phyloP scores from a whole-genome alignment of 2,797 vertebrate species.

The Xenops minutus region DNA sequence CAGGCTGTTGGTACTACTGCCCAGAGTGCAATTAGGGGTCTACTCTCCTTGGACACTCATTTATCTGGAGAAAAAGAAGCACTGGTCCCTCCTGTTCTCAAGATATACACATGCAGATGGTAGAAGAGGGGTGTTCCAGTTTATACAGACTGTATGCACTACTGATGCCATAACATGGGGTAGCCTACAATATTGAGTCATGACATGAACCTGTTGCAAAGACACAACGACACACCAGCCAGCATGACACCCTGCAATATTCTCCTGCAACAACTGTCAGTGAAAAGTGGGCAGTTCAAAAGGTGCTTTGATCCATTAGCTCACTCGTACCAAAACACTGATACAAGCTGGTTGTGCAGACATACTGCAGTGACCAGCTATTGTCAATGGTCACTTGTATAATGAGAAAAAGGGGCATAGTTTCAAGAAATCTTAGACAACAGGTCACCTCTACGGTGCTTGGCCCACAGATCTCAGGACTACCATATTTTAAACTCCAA shows the following conservation, averaged over 20 bases:
- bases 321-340: background rate
- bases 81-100: background rate
- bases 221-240: background rate
- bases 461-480: background rate
- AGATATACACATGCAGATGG: background rate
- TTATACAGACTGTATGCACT: background rate
- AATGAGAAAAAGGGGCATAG: background rate
- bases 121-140: background rate
- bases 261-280: background rate
- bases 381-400: background rate
- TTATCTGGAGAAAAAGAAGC: background rate
- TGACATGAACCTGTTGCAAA: background rate
- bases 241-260: background rate
- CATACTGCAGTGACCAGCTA: background rate
- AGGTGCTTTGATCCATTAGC: background rate
- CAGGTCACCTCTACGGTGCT: accelerated
- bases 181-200: background rate
- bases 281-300: background rate
- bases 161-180: background rate
- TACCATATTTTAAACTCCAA: background rate
- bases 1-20: background rate
- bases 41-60: background rate
- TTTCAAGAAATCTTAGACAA: background rate
- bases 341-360: background rate
- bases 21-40: background rate